phyloP scores from a whole-genome alignment of 2,797 vertebrate genomes.

The Mastacembelus armatus region DNA sequence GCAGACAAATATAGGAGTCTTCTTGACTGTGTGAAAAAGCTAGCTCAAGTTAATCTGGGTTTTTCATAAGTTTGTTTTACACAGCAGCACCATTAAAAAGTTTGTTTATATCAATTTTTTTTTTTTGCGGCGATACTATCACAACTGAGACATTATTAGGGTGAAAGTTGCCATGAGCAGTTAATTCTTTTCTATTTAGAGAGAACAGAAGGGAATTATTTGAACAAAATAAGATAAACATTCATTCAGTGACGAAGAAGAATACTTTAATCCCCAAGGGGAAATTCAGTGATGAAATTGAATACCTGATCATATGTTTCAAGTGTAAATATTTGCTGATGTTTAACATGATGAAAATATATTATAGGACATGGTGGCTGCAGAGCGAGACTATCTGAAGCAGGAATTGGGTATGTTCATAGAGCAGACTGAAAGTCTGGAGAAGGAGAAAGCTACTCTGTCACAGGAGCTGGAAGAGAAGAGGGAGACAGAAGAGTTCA shows the following conservation, averaged over 20 bases:
- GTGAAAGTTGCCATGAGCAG: too few relatives aligned
- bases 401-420: constrained; percentile 68
- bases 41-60: not conserved
- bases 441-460: constrained; percentile 63
- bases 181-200: too few relatives aligned
- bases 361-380: constrained; percentile 61
- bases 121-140: not conserved
- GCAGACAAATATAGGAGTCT: too few relatives aligned
- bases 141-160: too few relatives aligned
- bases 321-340: too few relatives aligned
- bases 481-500: constrained; percentile 88
- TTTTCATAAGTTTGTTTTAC: too few relatives aligned
- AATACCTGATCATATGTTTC: not conserved
- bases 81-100: too few relatives aligned
- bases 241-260: too few relatives aligned
- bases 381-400: constrained; percentile 74
- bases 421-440: constrained; percentile 57
- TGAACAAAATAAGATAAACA: not conserved
- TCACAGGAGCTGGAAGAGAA: constrained; percentile 81
- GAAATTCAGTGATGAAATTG: too few relatives aligned
- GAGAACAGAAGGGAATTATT: not conserved
- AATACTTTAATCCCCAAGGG: too few relatives aligned
- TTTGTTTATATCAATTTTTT: too few relatives aligned
- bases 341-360: not conserved
- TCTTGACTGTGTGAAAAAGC: not conserved